Conservation (phyloP, 2,113 vertebrate species). For the Amphilophus citrinellus region DNA sequence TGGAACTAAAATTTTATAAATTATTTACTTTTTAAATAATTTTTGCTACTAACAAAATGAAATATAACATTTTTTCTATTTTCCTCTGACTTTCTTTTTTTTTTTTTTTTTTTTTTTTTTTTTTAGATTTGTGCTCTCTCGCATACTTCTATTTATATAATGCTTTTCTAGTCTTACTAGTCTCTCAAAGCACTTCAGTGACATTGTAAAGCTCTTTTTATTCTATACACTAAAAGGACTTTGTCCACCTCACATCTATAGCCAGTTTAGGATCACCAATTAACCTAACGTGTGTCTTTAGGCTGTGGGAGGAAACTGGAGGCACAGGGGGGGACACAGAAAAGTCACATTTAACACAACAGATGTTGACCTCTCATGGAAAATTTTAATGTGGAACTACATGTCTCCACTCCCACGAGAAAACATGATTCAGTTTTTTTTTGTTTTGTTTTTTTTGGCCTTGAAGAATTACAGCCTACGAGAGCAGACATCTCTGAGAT, state of each 20-base stretch:
- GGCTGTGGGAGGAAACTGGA: not conserved
- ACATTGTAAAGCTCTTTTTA: not conserved
- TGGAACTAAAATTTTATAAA: accelerated
- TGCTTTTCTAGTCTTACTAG: not conserved
- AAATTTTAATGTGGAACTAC: not conserved
- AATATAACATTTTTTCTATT: not conserved
- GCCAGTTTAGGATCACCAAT: not conserved
- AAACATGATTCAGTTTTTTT: not conserved
- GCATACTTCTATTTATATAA: not conserved
- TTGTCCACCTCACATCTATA: too few species aligned
- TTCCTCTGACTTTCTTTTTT: not conserved
- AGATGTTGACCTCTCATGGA: not conserved
- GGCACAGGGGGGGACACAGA: not conserved
- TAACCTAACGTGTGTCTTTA: not conserved
- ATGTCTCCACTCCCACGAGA: not conserved
- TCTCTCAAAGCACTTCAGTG: not conserved
- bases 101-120: not conserved
- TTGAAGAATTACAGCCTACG: not conserved
- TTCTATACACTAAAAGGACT: not conserved
- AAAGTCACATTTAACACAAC: not conserved
- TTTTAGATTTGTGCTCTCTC: not conserved
- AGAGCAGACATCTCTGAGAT: not conserved
- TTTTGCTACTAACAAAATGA: not conserved
- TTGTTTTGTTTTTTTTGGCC: not conserved
- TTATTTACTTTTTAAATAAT: not conserved